Conservation (phyloP, 1,140 invertebrate genomes). For the Ceratosolen fusciceps region DNA sequence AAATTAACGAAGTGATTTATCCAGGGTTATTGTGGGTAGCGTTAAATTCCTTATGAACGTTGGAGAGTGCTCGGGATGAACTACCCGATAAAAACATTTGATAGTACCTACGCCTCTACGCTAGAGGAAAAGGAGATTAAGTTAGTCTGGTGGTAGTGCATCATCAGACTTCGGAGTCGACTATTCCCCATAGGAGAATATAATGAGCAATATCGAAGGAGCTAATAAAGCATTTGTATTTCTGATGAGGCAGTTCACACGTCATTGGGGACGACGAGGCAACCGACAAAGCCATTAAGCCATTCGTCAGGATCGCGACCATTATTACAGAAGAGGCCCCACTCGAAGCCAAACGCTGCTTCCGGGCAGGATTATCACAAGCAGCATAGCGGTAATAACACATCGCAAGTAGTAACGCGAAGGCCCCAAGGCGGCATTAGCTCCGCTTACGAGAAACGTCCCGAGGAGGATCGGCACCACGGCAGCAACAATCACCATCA, state of each 20-base stretch:
- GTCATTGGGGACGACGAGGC: constrained; percentile 54
- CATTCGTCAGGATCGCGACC: constrained; percentile 50
- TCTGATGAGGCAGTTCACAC: constrained; percentile 36
- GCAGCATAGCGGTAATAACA: constrained; percentile 49
- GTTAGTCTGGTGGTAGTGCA: no score
- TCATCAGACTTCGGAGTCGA: no score
- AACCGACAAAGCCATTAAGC: constrained; percentile 52
- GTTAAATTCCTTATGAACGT: no score
- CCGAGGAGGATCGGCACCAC: constrained; percentile 52
- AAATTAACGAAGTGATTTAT: no score
- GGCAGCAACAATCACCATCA: constrained; percentile 37
- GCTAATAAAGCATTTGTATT: no score
- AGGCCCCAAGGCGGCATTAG: constrained; percentile 45
- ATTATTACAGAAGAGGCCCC: constrained; percentile 62
- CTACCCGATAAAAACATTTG: no score
- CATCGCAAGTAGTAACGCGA: constrained; percentile 50
- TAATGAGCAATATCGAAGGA: no score
- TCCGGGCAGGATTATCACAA: constrained; percentile 58
- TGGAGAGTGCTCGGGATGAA: no score
- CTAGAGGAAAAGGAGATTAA: no score
- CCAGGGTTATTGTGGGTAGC: no score
- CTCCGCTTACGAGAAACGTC: constrained; percentile 54
- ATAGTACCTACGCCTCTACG: no score
- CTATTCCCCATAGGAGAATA: no score
- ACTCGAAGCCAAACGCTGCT: constrained; percentile 60